Evolutionary conservation across 1,140 invertebrate species (phyloP), one percentile per base, ranked within the genome.

Genomic region (Hyles vespertilio): DNA sequence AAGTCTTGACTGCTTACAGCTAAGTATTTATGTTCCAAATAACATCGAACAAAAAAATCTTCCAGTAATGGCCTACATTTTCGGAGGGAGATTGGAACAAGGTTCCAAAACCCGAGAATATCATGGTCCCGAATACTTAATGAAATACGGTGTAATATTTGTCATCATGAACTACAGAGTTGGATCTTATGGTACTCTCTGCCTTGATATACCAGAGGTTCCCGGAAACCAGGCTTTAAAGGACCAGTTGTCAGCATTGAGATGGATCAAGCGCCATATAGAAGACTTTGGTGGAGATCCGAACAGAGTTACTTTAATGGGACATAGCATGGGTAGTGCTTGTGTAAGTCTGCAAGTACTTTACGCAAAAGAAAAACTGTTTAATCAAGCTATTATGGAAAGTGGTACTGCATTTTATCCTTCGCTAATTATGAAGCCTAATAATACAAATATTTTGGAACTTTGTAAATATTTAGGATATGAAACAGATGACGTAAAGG

Each of bases 21-120:
- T 51, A 33, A 51, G 33, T 10, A 51, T 51, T 51, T 51, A 51
- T n/a, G 50, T 51, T 51, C 50, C 32, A 34, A 32, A 33, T 5
- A 34, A 32, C 10, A 34, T 34, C n/a, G 5, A 33, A 32, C 10
- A 5, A 5, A 51, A 34, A 10, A 33, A 51, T 10, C 50, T 50
- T 10, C 48, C 48, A 32, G 50, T 51, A 5, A 34, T 51, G 32
- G 32, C n/a, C 33, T 51, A 51, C n/a, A 51, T 51, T n/a, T 33
- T 34, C 10, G 32, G 50, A 51, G 32, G 50, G 3, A 33, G 34
- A 10, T 51, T 34, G 4, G 33, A 10, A 34, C 9, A 32, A 51
- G 50, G 32, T n/a, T 51, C 34, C 3, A 10, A 10, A 2, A n/a
- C 10, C 9, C n/a, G 32, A 51, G 6, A 3, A 34, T 34, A 34